phyloP scores from a whole-genome alignment of 1,140 invertebrate species.

The Ostrea edulis region DNA sequence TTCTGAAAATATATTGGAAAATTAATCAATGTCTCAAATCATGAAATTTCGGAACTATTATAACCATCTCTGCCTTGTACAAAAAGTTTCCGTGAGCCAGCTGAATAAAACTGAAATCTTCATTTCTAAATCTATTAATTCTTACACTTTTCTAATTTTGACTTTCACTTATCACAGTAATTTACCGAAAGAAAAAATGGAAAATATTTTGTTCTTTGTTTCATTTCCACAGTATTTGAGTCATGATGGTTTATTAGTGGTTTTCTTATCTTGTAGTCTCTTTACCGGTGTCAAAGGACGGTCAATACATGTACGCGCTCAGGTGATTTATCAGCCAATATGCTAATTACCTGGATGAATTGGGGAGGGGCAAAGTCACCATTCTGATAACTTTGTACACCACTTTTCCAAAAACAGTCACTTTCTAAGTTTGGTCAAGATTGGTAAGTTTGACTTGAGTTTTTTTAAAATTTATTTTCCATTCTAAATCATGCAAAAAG shows the following conservation, averaged over 20 bases:
- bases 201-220: background rate
- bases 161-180: background rate
- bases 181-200: too few species aligned
- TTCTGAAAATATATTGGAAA: background rate
- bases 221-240: background rate
- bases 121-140: background rate
- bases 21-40: too few species aligned
- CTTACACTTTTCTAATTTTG: background rate
- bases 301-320: background rate
- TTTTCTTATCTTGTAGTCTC: background rate
- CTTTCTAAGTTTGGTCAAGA: background rate
- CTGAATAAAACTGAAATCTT: too few species aligned
- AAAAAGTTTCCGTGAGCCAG: background rate
- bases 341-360: conserved; percentile 4
- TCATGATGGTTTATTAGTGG: background rate
- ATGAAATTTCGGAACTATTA: background rate
- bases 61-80: background rate
- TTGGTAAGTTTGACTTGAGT: background rate
- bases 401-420: background rate
- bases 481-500: too few species aligned
- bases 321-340: conserved; percentile 6
- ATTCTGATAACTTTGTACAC: background rate
- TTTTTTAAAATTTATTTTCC: too few species aligned
- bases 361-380: background rate
- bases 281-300: background rate